Base-by-base conservation (phyloP, 2,113 vertebrate species). In the Epinephelus cyanopodus region DNA sequence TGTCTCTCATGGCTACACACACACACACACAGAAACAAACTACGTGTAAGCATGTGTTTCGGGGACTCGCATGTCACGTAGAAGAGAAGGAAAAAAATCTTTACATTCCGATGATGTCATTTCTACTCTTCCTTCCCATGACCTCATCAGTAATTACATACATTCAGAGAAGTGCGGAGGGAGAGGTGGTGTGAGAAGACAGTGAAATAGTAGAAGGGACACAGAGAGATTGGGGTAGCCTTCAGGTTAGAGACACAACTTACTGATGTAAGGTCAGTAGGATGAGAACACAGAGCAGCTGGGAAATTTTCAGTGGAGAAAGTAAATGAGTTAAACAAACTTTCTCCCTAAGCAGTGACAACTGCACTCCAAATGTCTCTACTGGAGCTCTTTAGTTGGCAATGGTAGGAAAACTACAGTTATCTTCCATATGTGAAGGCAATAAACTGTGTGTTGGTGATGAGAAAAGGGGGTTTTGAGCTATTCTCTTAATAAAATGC, bases 91-190 rank as follows among this genome's bases (percentile, higher is more conserved):
- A 37, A 37, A 67, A 10, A 57, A 27, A n/a, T 64, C 23, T 33
- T 45, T 64, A 2, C 53, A 69, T 82, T 79, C 57, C 77, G 66
- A 17, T 85, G 25, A 77, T 56, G 74, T 81, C 15, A 85, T 64
- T 64, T 37, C 33, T 21, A 45, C 10, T 48, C 50, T 62, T 63
- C 70, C 66, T 60, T 53, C 50, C 67, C 53, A 52, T 66, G 71
- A 72, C 56, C 62, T 75, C 72, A 76, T 79, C 3, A 21, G 14
- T 61, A 57, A 61, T 83, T 70, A 64, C 25, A 58, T 47, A 64
- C 23, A 67, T 39, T 3, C 47, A 62, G 42, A 81, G 66, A 60
- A 53, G 52, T 23, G 18, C 62, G 52, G 17, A 74, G 29, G 19
- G n/a, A 45, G 25, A 78, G 23, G 27, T 11, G 14, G 57, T 50